Percentiles rank a stretch among this genome's conserved stretches.
Conservation (phyloP, 2,888 invertebrate genomes). For the Euphydryas editha region DNA sequence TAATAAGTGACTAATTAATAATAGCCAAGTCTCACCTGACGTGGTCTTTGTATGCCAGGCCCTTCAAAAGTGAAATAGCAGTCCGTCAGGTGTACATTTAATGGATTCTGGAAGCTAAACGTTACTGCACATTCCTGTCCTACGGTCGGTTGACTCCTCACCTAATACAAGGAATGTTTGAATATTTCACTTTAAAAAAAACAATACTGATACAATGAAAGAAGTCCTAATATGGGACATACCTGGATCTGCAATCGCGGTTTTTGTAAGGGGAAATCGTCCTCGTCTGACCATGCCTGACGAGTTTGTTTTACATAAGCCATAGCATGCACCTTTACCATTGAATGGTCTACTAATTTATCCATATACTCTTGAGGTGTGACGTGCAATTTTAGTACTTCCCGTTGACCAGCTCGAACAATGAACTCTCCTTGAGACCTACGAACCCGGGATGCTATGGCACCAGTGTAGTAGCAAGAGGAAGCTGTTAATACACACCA, state of each 20-base stretch:
- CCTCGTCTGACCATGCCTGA: constrained; percentile 89
- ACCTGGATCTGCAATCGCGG: constrained; percentile 87
- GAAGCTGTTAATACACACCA: constrained; percentile 85
- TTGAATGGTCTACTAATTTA: constrained; percentile 87
- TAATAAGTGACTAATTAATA: no score
- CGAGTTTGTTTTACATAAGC: constrained; percentile 88
- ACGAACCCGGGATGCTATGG: constrained; percentile 85
- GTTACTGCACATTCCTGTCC: constrained; percentile 81
- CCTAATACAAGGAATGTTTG: constrained; percentile 50
- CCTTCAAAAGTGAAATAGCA: constrained; percentile 89
- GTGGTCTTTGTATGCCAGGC: constrained; percentile 85
- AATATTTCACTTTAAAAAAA: background rate
- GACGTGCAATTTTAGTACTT: constrained; percentile 85
- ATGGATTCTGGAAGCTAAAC: constrained; percentile 87
- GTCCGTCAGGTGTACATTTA: constrained; percentile 85
- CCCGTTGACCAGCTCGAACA: constrained; percentile 85
- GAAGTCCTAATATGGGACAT: background rate
- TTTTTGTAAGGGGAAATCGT: constrained; percentile 87
- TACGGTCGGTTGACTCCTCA: constrained; percentile 77
- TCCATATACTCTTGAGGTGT: constrained; percentile 87
- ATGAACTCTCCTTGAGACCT: constrained; percentile 84
- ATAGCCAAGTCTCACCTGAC: constrained; percentile 69
- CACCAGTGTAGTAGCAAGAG: constrained; percentile 88
- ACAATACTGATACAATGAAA: background rate
- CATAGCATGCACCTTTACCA: constrained; percentile 89